These are phyloP conservation scores for Dendroctonus ponderosae DNA, from an alignment of 1,140 invertebrate genomes.

Conservation along the genomic window DNA sequence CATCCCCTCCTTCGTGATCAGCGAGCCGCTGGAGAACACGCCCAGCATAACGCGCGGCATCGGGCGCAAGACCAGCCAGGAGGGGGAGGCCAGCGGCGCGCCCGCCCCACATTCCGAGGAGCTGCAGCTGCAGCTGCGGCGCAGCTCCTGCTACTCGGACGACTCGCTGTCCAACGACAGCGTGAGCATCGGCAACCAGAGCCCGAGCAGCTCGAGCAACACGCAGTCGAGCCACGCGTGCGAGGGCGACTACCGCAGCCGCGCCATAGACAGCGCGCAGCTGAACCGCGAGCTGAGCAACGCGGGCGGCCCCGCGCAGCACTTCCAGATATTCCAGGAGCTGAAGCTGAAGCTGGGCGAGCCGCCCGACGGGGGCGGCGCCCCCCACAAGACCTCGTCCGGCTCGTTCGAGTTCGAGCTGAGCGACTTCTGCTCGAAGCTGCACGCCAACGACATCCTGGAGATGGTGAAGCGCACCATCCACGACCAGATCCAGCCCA, in stretches of 20 bases:
- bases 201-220: conserved; percentile 46
- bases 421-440: conserved; percentile 75
- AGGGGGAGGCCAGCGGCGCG: conserved; percentile 47
- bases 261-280: conserved; percentile 34
- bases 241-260: conserved; percentile 37
- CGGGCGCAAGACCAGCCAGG: conserved; percentile 64
- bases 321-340: conserved; percentile 46
- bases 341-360: conserved; percentile 33
- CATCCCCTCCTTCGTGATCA: conserved; percentile 53
- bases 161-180: conserved; percentile 65
- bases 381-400: conserved; percentile 37
- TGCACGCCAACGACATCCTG: conserved; percentile 76
- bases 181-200: conserved; percentile 46
- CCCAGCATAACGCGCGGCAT: conserved; percentile 80
- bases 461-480: conserved; percentile 80
- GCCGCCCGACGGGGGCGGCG: neutral
- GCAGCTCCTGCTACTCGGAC: conserved; percentile 66
- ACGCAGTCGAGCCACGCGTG: conserved; percentile 46
- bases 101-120: conserved; percentile 35
- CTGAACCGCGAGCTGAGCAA: conserved; percentile 41
- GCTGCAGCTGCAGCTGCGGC: conserved; percentile 52
- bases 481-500: conserved; percentile 71
- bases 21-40: conserved; percentile 66
- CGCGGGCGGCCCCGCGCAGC: conserved; percentile 34
- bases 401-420: conserved; percentile 53